phyloP scores from a whole-genome alignment of 2,113 vertebrate genomes.

The Ranitomeya imitator region DNA sequence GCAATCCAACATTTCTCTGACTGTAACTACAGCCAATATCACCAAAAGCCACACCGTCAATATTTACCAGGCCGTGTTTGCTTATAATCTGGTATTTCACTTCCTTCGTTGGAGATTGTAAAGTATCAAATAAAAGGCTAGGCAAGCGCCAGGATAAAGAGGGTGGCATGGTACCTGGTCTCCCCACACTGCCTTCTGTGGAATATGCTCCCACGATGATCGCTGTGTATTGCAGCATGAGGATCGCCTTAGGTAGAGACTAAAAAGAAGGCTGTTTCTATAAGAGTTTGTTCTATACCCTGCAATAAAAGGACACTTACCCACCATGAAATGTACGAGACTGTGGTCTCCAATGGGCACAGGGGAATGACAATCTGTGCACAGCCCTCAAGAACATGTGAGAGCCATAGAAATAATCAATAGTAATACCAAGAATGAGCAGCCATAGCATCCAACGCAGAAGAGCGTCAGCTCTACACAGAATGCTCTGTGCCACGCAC shows the following conservation, averaged over 20 bases:
- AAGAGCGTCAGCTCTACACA: background rate
- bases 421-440: background rate
- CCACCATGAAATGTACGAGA: background rate
- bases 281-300: background rate
- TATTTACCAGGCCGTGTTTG: constrained; percentile 44
- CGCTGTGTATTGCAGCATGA: too few relatives aligned
- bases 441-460: background rate
- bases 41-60: background rate
- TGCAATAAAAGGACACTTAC: background rate
- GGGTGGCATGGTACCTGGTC: background rate
- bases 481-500: too few relatives aligned
- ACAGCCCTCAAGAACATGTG: background rate
- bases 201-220: too few relatives aligned
- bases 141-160: background rate
- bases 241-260: too few relatives aligned
- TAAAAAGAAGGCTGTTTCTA: too few relatives aligned
- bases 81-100: constrained; percentile 31
- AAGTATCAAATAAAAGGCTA: constrained; percentile 4
- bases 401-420: background rate
- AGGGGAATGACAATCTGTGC: background rate
- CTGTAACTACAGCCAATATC: background rate
- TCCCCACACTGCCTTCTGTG: too few relatives aligned
- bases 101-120: background rate
- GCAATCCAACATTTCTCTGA: background rate
- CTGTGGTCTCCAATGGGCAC: too few relatives aligned